Base-by-base conservation (phyloP, 2,888 invertebrate genomes). In the Tetranychus truncatus region DNA sequence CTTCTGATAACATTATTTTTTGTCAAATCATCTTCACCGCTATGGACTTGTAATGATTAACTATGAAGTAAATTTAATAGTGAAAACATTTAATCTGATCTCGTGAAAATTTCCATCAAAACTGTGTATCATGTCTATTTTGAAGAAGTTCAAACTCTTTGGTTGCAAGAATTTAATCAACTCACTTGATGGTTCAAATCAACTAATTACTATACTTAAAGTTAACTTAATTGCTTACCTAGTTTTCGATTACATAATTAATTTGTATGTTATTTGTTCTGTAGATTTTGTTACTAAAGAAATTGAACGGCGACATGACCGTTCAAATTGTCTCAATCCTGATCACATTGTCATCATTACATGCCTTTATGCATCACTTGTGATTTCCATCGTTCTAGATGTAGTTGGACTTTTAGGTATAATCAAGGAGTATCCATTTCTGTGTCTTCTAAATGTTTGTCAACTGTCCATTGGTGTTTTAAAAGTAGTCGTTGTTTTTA, bases 371-470 rank as follows among this genome's bases (percentile, higher is more conserved):
- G 34, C 11, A 4, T 20, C 69, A 1, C 69, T 69, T 9, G 69
- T 24, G 5, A 24, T 69, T 18, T 69, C 69, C 20, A 69, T 69
- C 6, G 69, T 69, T n/a, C 8, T 69, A 11, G 69, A 69, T 69
- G 34, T 69, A 5, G 20, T 69, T 24, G 69, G 69, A 21, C 34
- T 69, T 11, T 24, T 69, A 11, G 69, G 69, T 24, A 24, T 69
- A 11, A 69, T 69, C 20, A 20, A 24, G 11, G 69, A 69, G 5
- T 24, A 69, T 69, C 69, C 69, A 5, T 69, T 69, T 20, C 34
- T 69, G 5, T 24, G 69, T 69, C 69, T 69, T 20, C 24, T 69
- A 24, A 69, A 69, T 69, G 69, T 69, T 20, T 69, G 69, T 21
- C 69, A 69, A 24, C 69, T 69, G 1, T 69, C 69, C 0, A 69